Evolutionary conservation across 2,113 vertebrate species (phyloP).

Genomic region (Petrocephalus microphthalmus): DNA sequence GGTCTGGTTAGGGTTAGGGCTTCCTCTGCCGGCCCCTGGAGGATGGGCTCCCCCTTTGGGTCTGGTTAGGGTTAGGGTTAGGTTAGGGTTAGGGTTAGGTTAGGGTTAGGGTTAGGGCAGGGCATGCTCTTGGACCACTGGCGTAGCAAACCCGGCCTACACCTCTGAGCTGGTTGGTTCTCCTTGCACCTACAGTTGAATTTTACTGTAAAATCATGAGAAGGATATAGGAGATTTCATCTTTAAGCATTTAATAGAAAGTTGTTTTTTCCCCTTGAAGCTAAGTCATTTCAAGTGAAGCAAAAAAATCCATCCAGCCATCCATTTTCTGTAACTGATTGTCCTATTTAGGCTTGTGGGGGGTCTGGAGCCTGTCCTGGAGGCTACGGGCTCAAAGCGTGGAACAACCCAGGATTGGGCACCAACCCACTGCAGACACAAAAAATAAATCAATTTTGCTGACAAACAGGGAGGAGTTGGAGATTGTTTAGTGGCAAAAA

Average conservation of each 20-base stretch:
- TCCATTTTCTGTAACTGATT: neutral
- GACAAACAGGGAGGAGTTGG: neutral
- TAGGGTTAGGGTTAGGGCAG: too few relatives aligned
- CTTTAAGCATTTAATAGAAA: neutral
- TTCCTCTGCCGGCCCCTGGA: too few relatives aligned
- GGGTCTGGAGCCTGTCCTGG: neutral
- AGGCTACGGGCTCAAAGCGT: neutral
- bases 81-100: too few relatives aligned
- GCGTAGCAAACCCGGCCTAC: neutral
- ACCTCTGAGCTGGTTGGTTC: neutral
- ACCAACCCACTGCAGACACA: neutral
- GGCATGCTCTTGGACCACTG: neutral
- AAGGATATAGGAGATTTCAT: neutral
- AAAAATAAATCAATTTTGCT: neutral
- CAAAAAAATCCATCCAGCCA: neutral
- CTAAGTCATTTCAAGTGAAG: neutral
- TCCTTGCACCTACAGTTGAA: neutral
- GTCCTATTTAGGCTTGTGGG: neutral
- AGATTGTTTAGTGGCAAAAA: neutral
- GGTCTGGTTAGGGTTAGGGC: too few relatives aligned
- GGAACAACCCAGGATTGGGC: neutral
- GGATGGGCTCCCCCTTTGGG: too few relatives aligned
- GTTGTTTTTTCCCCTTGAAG: neutral
- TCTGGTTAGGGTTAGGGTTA: too few relatives aligned
- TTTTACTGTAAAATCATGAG: neutral